Evolutionary conservation across 1,140 invertebrate genomes (phyloP).

Genomic region (Antheraea mylitta): DNA sequence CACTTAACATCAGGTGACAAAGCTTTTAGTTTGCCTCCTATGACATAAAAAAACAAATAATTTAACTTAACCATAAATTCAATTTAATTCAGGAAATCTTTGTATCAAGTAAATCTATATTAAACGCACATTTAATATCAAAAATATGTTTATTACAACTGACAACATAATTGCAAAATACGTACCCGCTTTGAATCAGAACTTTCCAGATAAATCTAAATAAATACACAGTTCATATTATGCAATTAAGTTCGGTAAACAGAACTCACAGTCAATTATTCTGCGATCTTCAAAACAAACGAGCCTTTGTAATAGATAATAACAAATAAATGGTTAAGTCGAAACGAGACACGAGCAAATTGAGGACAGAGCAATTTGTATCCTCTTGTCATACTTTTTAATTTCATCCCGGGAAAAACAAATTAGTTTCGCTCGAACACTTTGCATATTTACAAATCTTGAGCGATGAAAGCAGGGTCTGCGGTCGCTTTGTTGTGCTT

Average conservation of each 20-base stretch:
- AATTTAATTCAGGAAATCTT: too few relatives aligned
- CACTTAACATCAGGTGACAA: too few relatives aligned
- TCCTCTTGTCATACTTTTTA: slow-evolving; percentile 66
- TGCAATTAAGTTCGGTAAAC: background rate
- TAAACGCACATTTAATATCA: too few relatives aligned
- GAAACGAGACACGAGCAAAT: slow-evolving; percentile 55
- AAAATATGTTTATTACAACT: background rate
- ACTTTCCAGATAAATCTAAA: background rate
- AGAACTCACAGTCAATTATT: slow-evolving; percentile 32
- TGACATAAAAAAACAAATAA: too few relatives aligned
- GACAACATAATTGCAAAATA: background rate
- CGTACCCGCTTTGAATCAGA: background rate
- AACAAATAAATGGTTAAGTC: slow-evolving; percentile 61
- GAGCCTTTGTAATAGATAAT: slow-evolving; percentile 48
- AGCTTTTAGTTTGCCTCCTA: too few relatives aligned
- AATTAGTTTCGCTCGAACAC: slow-evolving; percentile 41
- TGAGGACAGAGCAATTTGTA: slow-evolving; percentile 64
- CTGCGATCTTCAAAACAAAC: slow-evolving; percentile 62
- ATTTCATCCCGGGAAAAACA: slow-evolving; percentile 49
- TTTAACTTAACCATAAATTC: too few relatives aligned
- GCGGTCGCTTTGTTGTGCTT: slow-evolving; percentile 27
- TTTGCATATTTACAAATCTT: slow-evolving; percentile 43
- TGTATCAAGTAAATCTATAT: too few relatives aligned
- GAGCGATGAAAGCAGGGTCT: slow-evolving; percentile 21
- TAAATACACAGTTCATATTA: background rate